phyloP scores from a whole-genome alignment of 1,140 invertebrate species.

The Diploscapter pachys region DNA sequence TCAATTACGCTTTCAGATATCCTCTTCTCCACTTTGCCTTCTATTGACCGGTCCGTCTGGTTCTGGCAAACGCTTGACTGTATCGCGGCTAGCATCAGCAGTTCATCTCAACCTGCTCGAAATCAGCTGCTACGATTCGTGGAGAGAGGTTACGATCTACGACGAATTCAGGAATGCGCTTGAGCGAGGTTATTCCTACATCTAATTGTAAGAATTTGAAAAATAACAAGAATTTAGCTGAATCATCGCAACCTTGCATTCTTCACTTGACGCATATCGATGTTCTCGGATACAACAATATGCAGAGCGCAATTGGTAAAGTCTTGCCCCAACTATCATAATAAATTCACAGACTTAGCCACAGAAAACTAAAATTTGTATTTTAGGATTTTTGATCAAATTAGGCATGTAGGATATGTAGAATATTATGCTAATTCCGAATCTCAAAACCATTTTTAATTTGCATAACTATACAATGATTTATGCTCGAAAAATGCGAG shows the following conservation, averaged over 20 bases:
- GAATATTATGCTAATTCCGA: no score
- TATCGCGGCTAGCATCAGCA: slow-evolving; percentile 9
- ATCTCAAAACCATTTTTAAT: no score
- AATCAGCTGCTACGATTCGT: slow-evolving; percentile 31
- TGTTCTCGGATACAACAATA: slow-evolving; percentile 19
- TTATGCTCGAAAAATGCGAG: no score
- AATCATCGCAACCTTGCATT: slow-evolving; percentile 21
- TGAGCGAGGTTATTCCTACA: slow-evolving; percentile 8
- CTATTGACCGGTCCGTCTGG: slow-evolving; percentile 29
- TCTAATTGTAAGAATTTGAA: background rate
- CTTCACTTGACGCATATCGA: slow-evolving; percentile 18
- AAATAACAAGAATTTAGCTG: slow-evolving; percentile 11
- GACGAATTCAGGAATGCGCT: slow-evolving; percentile 28
- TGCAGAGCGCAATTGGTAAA: background rate
- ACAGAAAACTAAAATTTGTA: no score
- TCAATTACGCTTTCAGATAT: background rate
- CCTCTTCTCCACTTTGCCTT: slow-evolving; percentile 15
- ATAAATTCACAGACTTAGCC: no score
- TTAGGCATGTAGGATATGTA: no score
- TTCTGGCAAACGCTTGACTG: slow-evolving; percentile 32
- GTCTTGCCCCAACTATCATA: no score
- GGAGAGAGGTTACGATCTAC: slow-evolving; percentile 28
- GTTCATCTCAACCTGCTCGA: slow-evolving; percentile 24
- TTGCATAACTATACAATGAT: no score
- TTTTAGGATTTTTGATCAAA: no score